phyloP scores from a whole-genome alignment of 2,113 vertebrate genomes.

The Heterotilapia buettikoferi region DNA sequence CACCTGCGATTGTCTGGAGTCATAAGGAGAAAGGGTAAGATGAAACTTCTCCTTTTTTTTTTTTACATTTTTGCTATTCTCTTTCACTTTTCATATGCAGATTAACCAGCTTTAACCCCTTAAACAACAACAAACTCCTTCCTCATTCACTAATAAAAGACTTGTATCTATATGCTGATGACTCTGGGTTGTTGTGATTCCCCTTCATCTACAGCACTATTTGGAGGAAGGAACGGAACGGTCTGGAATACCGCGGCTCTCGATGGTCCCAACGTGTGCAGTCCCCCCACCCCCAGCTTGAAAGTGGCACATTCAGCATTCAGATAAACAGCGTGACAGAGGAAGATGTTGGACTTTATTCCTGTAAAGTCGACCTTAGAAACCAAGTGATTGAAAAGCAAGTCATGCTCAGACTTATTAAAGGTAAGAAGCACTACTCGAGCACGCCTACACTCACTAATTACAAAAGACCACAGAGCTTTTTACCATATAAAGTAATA shows the following conservation, averaged over 20 bases:
- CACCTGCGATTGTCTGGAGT: constrained; percentile 41
- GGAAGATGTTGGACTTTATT: constrained; percentile 61
- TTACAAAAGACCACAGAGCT: not conserved
- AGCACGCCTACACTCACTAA: not conserved
- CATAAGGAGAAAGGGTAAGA: constrained; percentile 40
- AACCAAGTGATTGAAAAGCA: accelerated
- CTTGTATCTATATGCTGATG: not conserved
- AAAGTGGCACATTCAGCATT: constrained; percentile 52
- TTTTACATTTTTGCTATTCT: not conserved
- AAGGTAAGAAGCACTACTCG: constrained; percentile 35
- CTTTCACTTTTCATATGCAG: not conserved
- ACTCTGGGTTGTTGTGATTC: not conserved
- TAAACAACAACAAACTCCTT: not conserved
- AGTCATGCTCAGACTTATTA: constrained; percentile 59
- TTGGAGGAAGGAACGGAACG: constrained; percentile 59
- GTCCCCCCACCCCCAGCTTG: constrained; percentile 38
- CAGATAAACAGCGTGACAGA: constrained; percentile 32
- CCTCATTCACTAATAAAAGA: not conserved
- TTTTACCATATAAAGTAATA: not conserved
- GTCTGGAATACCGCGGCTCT: constrained; percentile 53
- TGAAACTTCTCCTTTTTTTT: not conserved
- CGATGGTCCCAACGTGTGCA: not conserved
- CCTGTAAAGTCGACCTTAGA: constrained; percentile 18
- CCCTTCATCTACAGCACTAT: constrained; percentile 40
- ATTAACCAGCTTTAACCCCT: not conserved